Conservation (phyloP, 2,113 vertebrate species). For the Zingel zingel region DNA sequence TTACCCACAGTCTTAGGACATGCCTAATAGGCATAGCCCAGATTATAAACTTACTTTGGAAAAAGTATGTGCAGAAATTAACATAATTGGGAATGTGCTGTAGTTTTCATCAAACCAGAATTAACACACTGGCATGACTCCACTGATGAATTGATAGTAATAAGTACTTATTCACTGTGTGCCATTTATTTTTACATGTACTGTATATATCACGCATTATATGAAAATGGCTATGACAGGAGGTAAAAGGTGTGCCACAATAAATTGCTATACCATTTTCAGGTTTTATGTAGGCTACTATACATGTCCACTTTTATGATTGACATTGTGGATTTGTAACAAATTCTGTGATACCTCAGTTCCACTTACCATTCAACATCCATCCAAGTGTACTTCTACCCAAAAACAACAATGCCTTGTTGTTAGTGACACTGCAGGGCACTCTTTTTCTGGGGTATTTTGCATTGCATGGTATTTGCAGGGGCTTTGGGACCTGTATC, state of each 20-base stretch:
- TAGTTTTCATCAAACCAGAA: background rate
- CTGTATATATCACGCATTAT: background rate
- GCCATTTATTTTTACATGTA: background rate
- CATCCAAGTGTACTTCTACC: background rate
- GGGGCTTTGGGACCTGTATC: slow-evolving; percentile 10
- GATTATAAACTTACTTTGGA: background rate
- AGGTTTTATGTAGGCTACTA: background rate
- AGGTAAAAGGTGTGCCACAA: background rate
- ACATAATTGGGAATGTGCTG: background rate
- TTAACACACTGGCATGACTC: background rate
- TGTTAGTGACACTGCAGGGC: background rate
- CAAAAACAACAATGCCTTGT: background rate
- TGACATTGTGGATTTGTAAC: background rate
- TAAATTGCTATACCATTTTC: background rate
- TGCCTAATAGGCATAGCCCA: background rate
- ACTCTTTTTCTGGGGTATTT: background rate
- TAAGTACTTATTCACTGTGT: background rate
- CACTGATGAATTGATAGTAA: background rate
- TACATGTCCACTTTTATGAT: background rate
- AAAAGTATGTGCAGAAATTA: background rate
- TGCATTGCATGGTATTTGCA: background rate
- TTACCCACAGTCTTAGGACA: background rate
- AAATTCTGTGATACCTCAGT: background rate
- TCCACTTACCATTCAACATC: background rate
- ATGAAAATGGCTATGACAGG: background rate